Conservation (phyloP, 2,888 invertebrate species). For the Metallyticus violacea region DNA sequence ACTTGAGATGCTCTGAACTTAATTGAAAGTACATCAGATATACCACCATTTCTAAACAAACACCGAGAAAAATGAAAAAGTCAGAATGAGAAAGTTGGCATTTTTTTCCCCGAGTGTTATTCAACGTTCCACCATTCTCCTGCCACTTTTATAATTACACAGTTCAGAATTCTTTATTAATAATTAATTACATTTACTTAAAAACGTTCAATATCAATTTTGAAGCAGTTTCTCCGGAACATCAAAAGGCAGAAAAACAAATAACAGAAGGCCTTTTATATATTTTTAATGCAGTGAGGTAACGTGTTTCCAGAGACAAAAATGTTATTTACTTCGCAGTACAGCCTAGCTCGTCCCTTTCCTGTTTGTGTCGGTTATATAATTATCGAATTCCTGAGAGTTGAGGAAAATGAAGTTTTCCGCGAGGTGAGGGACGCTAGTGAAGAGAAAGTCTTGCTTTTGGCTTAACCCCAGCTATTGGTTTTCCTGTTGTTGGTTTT, state of each 20-base stretch:
- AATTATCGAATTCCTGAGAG: conserved; percentile 22
- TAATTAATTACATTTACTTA: conserved; percentile 3
- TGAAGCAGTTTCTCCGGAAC: conserved; percentile 1
- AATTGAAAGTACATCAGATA: too few species aligned
- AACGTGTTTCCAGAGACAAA: background rate
- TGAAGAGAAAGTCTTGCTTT: background rate
- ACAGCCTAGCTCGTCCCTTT: background rate
- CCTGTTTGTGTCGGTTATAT: background rate
- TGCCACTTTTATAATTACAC: background rate
- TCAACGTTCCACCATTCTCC: background rate
- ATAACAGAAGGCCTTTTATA: background rate
- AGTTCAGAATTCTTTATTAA: background rate
- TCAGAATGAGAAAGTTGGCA: background rate
- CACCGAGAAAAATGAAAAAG: background rate
- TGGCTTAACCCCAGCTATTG: conserved; percentile 2
- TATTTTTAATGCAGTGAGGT: background rate
- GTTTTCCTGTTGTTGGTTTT: conserved; percentile 20
- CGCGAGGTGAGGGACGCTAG: background rate
- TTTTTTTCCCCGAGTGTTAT: background rate
- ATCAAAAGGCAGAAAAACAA: background rate
- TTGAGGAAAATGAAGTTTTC: conserved; percentile 1
- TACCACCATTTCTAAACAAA: too few species aligned
- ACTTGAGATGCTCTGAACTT: too few species aligned
- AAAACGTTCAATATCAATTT: background rate
- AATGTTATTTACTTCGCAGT: background rate